Conservation (phyloP, 2,113 vertebrate genomes). For the Bubo scandiacus region DNA sequence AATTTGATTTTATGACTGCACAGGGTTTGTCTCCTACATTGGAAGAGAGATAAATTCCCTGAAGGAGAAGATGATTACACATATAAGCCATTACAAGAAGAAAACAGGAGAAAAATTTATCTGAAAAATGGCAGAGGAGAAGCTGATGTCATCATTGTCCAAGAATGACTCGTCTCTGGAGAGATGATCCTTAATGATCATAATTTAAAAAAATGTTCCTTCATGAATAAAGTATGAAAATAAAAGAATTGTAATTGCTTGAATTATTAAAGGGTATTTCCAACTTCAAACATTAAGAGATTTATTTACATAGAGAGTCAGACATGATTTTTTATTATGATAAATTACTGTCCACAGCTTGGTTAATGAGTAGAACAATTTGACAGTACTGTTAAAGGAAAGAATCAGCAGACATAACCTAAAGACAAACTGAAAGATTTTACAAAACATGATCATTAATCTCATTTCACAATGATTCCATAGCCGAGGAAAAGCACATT, state of each 20-base stretch:
- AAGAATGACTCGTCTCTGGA: not conserved
- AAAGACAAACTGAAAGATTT: not conserved
- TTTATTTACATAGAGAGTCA: not conserved
- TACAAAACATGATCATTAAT: not conserved
- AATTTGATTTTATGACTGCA: not conserved
- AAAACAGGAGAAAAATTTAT: not conserved
- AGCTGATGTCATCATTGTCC: not conserved
- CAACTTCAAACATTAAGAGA: not conserved
- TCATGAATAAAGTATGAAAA: not conserved
- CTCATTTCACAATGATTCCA: not conserved
- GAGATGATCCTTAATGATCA: not conserved
- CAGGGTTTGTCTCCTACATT: not conserved
- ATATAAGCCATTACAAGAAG: not conserved
- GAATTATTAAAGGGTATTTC: not conserved
- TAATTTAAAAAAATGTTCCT: not conserved
- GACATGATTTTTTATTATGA: not conserved
- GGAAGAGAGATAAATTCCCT: not conserved
- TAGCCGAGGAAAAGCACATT: not conserved
- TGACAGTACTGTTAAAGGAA: not conserved
- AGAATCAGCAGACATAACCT: not conserved
- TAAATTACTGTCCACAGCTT: not conserved
- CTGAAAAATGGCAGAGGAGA: not conserved
- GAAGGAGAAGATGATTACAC: not conserved
- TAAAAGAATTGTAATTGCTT: not conserved
- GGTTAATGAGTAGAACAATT: not conserved